These are phyloP conservation scores for Dasypolia templi DNA, from an alignment of 2,888 invertebrate genomes.

Conservation along the genomic window DNA sequence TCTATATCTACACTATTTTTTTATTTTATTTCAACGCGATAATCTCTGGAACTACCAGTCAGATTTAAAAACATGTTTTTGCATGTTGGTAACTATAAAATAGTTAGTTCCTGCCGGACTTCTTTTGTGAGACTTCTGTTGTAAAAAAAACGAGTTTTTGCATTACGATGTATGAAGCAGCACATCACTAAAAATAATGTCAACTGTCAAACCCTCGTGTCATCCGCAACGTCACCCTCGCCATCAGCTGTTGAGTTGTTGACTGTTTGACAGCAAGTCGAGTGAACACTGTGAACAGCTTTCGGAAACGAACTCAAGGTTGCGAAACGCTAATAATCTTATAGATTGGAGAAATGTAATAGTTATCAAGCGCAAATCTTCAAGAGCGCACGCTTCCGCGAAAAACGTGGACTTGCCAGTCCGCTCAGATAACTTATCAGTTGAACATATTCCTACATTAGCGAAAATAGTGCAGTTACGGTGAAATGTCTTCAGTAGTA, in stretches of 20 bases:
- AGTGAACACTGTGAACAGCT: conserved; percentile 54
- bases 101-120: too few species aligned
- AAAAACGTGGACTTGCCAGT: conserved; percentile 33
- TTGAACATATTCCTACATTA: conserved; percentile 40
- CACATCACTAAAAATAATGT: conserved; percentile 18
- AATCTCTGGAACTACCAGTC: too few species aligned
- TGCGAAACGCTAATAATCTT: conserved; percentile 64
- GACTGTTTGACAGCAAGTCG: conserved; percentile 10
- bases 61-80: too few species aligned
- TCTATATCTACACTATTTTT: too few species aligned
- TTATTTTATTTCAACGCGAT: too few species aligned
- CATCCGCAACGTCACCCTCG: conserved; percentile 64
- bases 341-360: conserved; percentile 82
- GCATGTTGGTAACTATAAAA: not conserved
- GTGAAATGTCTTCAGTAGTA: conserved; percentile 81
- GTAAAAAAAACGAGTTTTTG: not conserved
- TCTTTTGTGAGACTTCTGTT: too few species aligned
- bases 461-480: conserved; percentile 35
- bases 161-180: not conserved
- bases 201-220: conserved; percentile 71
- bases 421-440: conserved; percentile 69
- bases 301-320: conserved; percentile 79
- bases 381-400: conserved; percentile 69
- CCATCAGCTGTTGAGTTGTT: conserved; percentile 72
- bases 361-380: conserved; percentile 77